Evolutionary conservation across 2,888 invertebrate genomes (phyloP).

Genomic region (Drosophila differens): DNA sequence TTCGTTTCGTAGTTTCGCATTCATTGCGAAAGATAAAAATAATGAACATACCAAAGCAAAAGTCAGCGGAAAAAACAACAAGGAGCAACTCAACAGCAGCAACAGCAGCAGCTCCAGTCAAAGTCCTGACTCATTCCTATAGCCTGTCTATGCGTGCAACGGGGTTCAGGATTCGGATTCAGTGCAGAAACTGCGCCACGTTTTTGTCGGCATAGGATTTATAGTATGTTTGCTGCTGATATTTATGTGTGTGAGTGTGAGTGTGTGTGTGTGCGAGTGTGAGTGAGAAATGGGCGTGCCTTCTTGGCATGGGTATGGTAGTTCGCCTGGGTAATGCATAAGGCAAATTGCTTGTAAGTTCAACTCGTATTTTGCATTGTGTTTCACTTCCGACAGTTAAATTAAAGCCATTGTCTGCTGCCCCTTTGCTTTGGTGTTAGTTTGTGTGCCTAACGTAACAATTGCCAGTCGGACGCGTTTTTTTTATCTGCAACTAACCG

Average conservation of each 20-base stretch:
- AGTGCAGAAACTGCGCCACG: constrained; percentile 68
- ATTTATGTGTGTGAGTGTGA: constrained; percentile 2
- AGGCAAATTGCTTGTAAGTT: constrained; percentile 79
- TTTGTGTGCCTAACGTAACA: constrained; percentile 75
- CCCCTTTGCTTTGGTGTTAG: constrained; percentile 49
- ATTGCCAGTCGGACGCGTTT: constrained; percentile 65
- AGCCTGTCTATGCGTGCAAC: constrained; percentile 68
- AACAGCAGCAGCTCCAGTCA: constrained; percentile 18
- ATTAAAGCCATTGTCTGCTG: constrained; percentile 77
- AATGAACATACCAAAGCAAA: constrained; percentile 83
- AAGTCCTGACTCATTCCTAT: constrained; percentile 24
- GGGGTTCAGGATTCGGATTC: constrained; percentile 55
- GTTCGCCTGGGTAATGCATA: constrained; percentile 62
- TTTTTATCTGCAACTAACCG: constrained; percentile 54
- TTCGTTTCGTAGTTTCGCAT: constrained; percentile 68
- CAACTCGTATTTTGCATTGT: constrained; percentile 80
- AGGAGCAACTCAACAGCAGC: constrained; percentile 51
- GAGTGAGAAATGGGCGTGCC: constrained; percentile 66
- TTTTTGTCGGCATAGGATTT: constrained; percentile 68
- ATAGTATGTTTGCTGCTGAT: constrained; percentile 51
- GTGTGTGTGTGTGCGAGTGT: constrained; percentile 21
- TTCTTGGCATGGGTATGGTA: constrained; percentile 14
- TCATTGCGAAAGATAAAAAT: constrained; percentile 83
- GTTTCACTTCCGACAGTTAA: constrained; percentile 83
- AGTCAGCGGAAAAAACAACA: constrained; percentile 70